A percentile compares a stretch with the other conserved stretches of the same genome.
Conservation (phyloP, 2,797 vertebrate species). For the Hydrophis major region DNA sequence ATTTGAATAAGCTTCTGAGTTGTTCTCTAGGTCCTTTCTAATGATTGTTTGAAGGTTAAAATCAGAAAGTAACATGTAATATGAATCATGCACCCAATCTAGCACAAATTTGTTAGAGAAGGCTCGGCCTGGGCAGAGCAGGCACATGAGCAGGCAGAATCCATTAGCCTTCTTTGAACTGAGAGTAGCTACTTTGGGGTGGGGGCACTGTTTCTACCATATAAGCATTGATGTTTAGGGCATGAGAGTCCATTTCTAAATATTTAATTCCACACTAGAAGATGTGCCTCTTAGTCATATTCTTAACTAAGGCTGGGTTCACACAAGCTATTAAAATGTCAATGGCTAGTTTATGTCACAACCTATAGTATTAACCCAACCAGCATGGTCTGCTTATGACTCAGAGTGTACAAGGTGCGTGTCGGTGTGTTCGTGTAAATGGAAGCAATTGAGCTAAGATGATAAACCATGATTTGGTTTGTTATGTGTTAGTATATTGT, state of each 20-base stretch:
- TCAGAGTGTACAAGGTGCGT: too few species aligned
- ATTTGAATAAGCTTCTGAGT: slow-evolving; percentile 14
- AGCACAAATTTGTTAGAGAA: not conserved
- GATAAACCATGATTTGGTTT: not conserved
- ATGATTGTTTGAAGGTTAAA: not conserved
- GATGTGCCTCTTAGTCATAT: not conserved
- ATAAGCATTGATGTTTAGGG: not conserved
- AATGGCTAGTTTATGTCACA: not conserved
- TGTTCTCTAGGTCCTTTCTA: not conserved
- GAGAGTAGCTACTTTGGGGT: not conserved
- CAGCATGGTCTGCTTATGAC: not conserved
- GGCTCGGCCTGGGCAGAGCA: not conserved
- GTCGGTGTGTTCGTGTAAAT: not conserved
- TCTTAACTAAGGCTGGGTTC: not conserved
- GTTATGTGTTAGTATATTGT: not conserved
- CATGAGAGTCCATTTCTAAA: not conserved
- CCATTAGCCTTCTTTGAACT: not conserved
- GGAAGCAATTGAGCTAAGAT: not conserved
- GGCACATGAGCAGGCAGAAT: not conserved
- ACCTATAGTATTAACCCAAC: not conserved
- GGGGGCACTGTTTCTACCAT: not conserved
- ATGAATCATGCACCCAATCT: not conserved
- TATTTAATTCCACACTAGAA: not conserved
- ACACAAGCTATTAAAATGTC: not conserved
- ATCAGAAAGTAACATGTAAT: slow-evolving; percentile 6